Evolutionary conservation across 2,888 invertebrate species (phyloP), one percentile per base, ranked within the genome.

Genomic region (Pecten maximus): DNA sequence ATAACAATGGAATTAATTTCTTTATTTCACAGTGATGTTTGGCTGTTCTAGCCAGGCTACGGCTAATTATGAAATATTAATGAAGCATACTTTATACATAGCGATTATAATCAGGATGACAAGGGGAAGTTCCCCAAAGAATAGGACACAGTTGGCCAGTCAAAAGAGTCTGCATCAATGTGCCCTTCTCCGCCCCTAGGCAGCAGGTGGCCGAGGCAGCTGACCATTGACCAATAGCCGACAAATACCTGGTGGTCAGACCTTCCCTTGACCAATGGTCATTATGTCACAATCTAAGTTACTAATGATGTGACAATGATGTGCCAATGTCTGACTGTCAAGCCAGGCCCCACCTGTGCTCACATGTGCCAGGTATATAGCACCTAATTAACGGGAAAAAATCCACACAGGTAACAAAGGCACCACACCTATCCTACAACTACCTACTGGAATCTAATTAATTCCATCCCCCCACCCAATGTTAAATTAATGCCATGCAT

Each of bases 221-320:
- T 74, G 74, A 74, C 74, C 74, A 74, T 23, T 74, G 74, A 74
- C 74, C 74, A 74, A 74, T 74, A 54, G 50, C 50, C 15, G 15
- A 35, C 74, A 74, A 74, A 74, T 35, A 60, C 60, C 60, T 74
- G 74, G 74, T 35, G 0, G 74, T 15, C 74, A 54, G 54, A 54
- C 54, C 54, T 54, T 35, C 15, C 4, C 23, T 8, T 74, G 74
- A 74, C 74, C 74, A 74, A 16, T 74, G 74, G 35, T 28, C 74
- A 74, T 74, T 74, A 74, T 74, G 74, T 74, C 74, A 74, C 35
- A 35, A 23, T 74, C 0, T 28, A 8, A 74, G 35, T 12, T 35
- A 74, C 74, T 74, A 74, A 74, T 74, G 74, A 74, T 74, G 74
- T 74, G 74, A 23, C 23, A 74, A 74, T 74, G 74, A 74, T 23